These are phyloP conservation scores for Euzetes globulus DNA, from an alignment of 2,888 invertebrate genomes.

Conservation along the genomic window DNA sequence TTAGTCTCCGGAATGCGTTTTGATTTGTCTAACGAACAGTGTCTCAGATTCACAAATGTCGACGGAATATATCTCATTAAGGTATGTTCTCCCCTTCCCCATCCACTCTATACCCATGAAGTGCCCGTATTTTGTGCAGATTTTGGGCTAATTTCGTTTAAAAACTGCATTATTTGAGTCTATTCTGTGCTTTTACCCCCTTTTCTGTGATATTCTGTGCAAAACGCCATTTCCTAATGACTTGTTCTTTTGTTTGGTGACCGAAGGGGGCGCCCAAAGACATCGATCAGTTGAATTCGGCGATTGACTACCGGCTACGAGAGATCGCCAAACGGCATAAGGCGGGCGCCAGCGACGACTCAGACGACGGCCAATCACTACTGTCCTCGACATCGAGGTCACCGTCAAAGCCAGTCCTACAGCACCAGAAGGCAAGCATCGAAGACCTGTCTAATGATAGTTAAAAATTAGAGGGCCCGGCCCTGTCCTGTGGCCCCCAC, in stretches of 20 bases:
- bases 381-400: too few relatives aligned
- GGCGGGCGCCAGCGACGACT: not conserved
- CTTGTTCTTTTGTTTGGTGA: constrained; percentile 15
- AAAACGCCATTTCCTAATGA: too few relatives aligned
- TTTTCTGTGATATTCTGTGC: too few relatives aligned
- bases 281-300: constrained; percentile 34
- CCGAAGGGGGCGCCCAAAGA: constrained; percentile 36
- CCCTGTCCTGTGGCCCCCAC: too few relatives aligned
- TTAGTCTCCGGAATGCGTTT: constrained; percentile 49
- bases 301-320: constrained; percentile 34
- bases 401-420: too few relatives aligned
- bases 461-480: too few relatives aligned
- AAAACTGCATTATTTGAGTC: too few relatives aligned
- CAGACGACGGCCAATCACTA: not conserved
- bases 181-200: too few relatives aligned
- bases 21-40: constrained; percentile 35
- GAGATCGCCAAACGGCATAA: constrained; percentile 35
- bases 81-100: constrained; percentile 2
- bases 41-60: constrained; percentile 36
- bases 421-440: too few relatives aligned
- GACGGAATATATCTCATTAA: constrained; percentile 38
- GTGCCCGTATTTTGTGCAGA: too few relatives aligned
- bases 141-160: too few relatives aligned
- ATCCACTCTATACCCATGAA: not conserved
- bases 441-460: too few relatives aligned